Percentiles rank a stretch among this genome's conserved stretches.
Conservation (phyloP, 2,888 invertebrate genomes). For the Stegophylla sp. region DNA sequence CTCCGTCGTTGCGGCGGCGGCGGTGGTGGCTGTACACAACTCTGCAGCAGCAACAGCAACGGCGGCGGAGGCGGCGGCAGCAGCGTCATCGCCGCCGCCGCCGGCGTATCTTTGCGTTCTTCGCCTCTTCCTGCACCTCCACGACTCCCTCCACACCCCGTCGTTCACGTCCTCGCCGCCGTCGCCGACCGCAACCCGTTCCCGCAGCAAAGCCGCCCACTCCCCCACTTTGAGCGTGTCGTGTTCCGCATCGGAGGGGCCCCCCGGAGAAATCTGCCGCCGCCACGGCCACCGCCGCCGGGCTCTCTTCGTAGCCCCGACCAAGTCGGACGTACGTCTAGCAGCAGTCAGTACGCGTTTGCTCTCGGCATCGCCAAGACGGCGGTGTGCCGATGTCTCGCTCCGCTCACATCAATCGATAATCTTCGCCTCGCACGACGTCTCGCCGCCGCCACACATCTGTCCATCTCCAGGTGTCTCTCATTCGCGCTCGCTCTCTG, state of each 20-base stretch:
- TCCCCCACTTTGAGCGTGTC: not conserved
- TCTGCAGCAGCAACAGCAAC: not conserved
- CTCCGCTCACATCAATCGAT: not conserved
- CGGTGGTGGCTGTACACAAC: conserved; percentile 2
- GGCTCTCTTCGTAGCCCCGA: not conserved
- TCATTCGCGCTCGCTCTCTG: not conserved
- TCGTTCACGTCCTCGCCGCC: not conserved
- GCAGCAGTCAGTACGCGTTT: conserved; percentile 31
- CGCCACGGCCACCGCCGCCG: conserved; percentile 34
- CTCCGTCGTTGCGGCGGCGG: conserved; percentile 19
- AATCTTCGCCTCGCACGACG: no score
- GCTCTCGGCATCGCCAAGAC: conserved; percentile 16
- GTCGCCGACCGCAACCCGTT: conserved; percentile 3
- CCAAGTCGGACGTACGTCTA: conserved; percentile 17
- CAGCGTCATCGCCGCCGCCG: not conserved
- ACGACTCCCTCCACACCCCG: not conserved
- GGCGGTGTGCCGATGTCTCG: not conserved
- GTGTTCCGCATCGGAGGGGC: conserved; percentile 6
- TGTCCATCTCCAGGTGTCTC: no score
- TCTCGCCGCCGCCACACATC: no score
- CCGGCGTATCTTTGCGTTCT: conserved; percentile 21
- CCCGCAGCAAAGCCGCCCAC: not conserved
- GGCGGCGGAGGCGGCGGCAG: not conserved
- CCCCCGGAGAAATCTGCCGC: conserved; percentile 34
- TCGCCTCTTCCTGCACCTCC: not conserved